Conservation (phyloP, 2,797 vertebrate genomes). For the Mormyrus proboscirostris region DNA sequence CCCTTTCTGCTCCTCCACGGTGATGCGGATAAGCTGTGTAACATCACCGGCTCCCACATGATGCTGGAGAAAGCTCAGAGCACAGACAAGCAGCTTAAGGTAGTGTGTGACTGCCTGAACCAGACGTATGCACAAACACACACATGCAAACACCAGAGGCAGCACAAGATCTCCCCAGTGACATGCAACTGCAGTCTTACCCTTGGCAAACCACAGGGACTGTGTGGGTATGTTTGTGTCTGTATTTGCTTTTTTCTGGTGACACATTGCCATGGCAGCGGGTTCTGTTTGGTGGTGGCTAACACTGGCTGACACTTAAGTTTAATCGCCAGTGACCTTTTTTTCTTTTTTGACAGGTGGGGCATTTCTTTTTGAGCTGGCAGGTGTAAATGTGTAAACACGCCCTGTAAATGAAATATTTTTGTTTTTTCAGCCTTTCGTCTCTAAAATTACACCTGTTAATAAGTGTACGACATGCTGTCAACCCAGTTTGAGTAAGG, state of each 20-base stretch:
- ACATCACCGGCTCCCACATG: constrained; percentile 79
- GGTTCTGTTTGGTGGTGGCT: not conserved
- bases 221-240: not conserved
- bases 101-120: constrained; percentile 38
- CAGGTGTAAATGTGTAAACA: not conserved
- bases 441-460: not conserved
- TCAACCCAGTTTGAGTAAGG: not conserved
- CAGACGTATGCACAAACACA: not conserved
- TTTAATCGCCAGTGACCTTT: not conserved
- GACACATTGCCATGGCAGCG: not conserved
- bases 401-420: not conserved
- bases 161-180: not conserved
- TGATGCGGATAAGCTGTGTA: constrained; percentile 79
- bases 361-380: not conserved
- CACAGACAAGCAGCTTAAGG: constrained; percentile 87
- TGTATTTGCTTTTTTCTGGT: constrained; percentile 35
- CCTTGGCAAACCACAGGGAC: not conserved
- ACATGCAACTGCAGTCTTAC: not conserved
- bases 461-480: not conserved
- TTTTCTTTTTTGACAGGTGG: not conserved
- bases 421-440: not conserved
- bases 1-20: constrained; percentile 89
- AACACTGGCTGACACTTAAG: not conserved
- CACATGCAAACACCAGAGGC: not conserved
- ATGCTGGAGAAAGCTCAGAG: constrained; percentile 77